Conservation (phyloP, 2,113 vertebrate species). For the Hipposideros armiger region DNA sequence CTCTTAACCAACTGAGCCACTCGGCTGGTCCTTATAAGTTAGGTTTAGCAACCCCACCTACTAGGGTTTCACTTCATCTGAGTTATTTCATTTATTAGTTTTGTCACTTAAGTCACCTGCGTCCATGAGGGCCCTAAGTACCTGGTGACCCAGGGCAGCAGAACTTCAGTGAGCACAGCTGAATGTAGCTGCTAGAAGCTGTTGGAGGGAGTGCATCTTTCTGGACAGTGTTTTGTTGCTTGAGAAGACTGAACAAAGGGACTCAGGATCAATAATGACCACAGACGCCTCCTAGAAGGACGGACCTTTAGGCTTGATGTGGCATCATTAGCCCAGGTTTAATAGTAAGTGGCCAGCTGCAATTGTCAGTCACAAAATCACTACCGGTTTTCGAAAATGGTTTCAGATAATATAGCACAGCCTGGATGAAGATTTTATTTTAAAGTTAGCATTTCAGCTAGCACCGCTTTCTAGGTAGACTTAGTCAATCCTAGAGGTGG, state of each 20-base stretch:
- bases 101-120: not conserved
- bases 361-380: not conserved
- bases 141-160: not conserved
- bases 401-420: not conserved
- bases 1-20: too few species aligned
- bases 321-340: not conserved
- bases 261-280: not conserved
- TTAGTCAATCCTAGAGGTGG: not conserved
- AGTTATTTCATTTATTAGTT: not conserved
- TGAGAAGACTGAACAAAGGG: not conserved
- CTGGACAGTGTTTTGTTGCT: not conserved
- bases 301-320: not conserved
- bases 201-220: not conserved
- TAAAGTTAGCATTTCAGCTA: not conserved
- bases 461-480: not conserved
- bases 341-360: not conserved
- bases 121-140: not conserved
- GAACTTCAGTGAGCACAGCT: not conserved
- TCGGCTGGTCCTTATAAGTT: not conserved
- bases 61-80: not conserved
- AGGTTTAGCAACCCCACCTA: not conserved
- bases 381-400: not conserved
- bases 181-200: not conserved
- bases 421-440: conserved; percentile 35
- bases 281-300: not conserved